Conservation (phyloP, 2,113 vertebrate species). For the Pterophyllum scalare region DNA sequence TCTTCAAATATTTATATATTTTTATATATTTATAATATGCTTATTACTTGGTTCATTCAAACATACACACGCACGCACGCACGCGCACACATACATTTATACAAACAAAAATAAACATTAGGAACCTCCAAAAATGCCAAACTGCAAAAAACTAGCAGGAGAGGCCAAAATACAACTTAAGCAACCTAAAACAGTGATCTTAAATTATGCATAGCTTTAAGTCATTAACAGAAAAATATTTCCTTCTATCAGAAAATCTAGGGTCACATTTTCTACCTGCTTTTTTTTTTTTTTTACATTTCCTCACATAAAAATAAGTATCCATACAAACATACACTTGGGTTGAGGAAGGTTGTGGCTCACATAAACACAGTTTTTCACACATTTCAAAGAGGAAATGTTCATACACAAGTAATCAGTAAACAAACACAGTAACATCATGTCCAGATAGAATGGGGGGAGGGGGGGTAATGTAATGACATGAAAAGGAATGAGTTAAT, state of each 20-base stretch:
- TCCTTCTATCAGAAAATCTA: conserved; percentile 29
- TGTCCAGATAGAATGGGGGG: background rate
- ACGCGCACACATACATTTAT: conserved; percentile 46
- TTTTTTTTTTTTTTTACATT: conserved; percentile 4
- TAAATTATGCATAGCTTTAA: conserved; percentile 77
- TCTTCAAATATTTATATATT: conserved; percentile 78
- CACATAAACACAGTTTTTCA: conserved; percentile 12
- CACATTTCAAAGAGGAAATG: conserved; percentile 11
- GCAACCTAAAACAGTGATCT: conserved; percentile 32
- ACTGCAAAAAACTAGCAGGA: conserved; percentile 11
- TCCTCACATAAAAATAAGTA: conserved; percentile 14
- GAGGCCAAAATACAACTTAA: conserved; percentile 27
- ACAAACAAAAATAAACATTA: conserved; percentile 60
- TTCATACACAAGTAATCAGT: conserved; percentile 38
- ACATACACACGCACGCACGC: conserved; percentile 60
- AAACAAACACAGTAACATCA: conserved; percentile 46
- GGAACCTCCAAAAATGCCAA: conserved; percentile 33
- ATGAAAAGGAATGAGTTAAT: conserved; percentile 44
- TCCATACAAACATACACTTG: conserved; percentile 16
- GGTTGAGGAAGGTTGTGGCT: conserved; percentile 4
- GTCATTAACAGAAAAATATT: conserved; percentile 62
- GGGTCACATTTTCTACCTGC: background rate
- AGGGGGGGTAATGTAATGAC: background rate
- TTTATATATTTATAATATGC: conserved; percentile 77
- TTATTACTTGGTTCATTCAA: conserved; percentile 71